Conservation (phyloP, 2,113 vertebrate genomes). For the Oenanthe melanoleuca region DNA sequence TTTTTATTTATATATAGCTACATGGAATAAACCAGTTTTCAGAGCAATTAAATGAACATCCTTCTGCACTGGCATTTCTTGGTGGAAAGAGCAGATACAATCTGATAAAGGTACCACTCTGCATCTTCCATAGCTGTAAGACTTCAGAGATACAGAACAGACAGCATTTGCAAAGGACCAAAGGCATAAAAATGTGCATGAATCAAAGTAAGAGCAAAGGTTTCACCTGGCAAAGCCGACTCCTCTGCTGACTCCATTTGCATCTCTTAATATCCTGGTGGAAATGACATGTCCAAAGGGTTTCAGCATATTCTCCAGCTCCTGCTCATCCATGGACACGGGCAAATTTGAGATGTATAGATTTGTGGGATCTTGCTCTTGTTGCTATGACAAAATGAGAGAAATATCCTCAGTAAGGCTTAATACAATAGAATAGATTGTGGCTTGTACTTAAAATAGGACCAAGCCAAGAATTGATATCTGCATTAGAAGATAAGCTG, state of each 20-base stretch:
- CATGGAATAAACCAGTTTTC: not conserved
- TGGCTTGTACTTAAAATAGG: not conserved
- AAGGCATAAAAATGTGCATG: not conserved
- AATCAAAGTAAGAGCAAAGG: not conserved
- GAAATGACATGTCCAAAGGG: constrained; percentile 97
- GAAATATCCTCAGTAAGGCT: constrained; percentile 42
- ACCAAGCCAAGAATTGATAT: not conserved
- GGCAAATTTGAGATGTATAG: constrained; percentile 98
- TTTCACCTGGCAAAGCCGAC: constrained; percentile 95
- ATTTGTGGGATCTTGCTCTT: constrained; percentile 98
- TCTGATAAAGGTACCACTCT: not conserved
- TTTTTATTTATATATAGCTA: not conserved
- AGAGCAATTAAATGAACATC: not conserved
- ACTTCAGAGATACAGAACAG: not conserved
- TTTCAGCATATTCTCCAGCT: constrained; percentile 97
- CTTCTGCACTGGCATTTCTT: not conserved
- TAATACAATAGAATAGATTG: not conserved
- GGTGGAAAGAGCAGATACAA: not conserved
- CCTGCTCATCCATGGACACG: constrained; percentile 96
- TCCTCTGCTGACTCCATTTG: constrained; percentile 94
- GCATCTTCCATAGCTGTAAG: not conserved
- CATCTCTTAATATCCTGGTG: constrained; percentile 95
- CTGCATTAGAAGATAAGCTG: not conserved
- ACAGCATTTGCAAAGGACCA: not conserved
- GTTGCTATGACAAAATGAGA: constrained; percentile 83